Base-by-base conservation (phyloP, 2,113 vertebrate genomes). In the Prolemur simus region DNA sequence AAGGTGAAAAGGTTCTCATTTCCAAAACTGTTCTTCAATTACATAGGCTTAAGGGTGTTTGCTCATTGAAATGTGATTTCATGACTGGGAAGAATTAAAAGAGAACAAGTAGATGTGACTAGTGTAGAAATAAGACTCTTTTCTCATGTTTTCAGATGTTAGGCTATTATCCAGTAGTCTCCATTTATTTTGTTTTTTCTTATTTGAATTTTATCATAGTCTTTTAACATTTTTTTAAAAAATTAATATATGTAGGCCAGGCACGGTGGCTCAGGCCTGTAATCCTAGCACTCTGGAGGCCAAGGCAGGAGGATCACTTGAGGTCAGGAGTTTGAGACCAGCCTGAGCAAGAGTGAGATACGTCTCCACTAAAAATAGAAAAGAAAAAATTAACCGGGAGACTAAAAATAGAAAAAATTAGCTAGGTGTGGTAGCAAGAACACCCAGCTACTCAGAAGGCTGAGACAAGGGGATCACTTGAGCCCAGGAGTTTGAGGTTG, bases 111-210 rank as follows among this genome's bases (percentile, higher is more conserved):
- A 69, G 63, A 3, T 76, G 5, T 18, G 45, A 37, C 7, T 20
- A 45, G 3, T 74, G 13, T 92, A 68, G n/a, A 66, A 95, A 83
- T 32, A 45, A 29, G 9, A 71, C 47, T 89, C 52, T 83, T 66
- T 32, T 2, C 15, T 34, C 1, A 1, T 47, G 8, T 78, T 87
- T 92, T 92, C 64, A 81, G 1, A 56, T 47, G 2, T 81, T 56
- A 63, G 39, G 9, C 85, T 88, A 13, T 76, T 94, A 42, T 37
- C 69, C 27, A 13, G 17, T 37, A 45, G 13, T 66, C 5, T 83
- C 32, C 29, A n/a, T 82, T 77, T 27, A 80, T 76, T 95, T 95
- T 95, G 42, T 68, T 82, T 84, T 87, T 42, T 68, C 45, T 87
- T 83, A 64, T 56, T 89, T 78, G 42, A 4, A 45, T 85, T 78